Evolutionary conservation across 1,140 invertebrate genomes (phyloP), one percentile per base, ranked within the genome.

Genomic region (Drosophila carrolli): DNA sequence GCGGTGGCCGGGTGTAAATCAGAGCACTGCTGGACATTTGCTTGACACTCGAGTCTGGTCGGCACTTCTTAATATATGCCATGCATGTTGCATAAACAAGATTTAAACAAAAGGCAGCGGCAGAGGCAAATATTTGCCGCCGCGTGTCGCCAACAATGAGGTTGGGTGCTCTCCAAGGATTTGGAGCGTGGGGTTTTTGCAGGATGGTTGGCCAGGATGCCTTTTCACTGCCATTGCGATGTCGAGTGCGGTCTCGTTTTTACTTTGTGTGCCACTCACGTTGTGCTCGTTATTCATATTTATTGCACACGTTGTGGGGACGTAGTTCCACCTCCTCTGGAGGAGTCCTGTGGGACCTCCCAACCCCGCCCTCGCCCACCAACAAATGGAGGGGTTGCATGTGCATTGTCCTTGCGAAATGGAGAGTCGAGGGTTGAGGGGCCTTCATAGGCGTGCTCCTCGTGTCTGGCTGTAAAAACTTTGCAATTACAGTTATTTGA

Each of bases 401-500:
- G 83, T 82, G 79, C 83, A 88, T 88, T 82, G 83, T 85, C 78
- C 81, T 66, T 66, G 57, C 7, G 16, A 16, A 32, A 5, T 32
- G 23, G 19, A 10, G 27, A 10, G n/a, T 35, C 10, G 29, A 16
- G 16, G 32, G 4, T 23, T 23, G 23, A 16, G 53, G 53, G 44
- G 16, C 0, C 29, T 7, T 51, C n/a, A 32, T 66, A 44, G 68
- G 84, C 76, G 63, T 84, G 61, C 38, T 68, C 54, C 60, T 82
- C 57, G 60, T 89, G 73, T 83, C 82, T 88, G 78, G 72, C 65
- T 51, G 84, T 82, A 88, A 88, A 88, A 89, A 89, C 84, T 88
- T 88, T 88, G 73, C 84, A 88, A 88, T 88, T 89, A 88, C 83
- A 88, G 80, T 88, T 88, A 88, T 88, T 88, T 89, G 80, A 88